Evolutionary conservation across 2,113 vertebrate species (phyloP).

Genomic region (Paratilapia polleni): DNA sequence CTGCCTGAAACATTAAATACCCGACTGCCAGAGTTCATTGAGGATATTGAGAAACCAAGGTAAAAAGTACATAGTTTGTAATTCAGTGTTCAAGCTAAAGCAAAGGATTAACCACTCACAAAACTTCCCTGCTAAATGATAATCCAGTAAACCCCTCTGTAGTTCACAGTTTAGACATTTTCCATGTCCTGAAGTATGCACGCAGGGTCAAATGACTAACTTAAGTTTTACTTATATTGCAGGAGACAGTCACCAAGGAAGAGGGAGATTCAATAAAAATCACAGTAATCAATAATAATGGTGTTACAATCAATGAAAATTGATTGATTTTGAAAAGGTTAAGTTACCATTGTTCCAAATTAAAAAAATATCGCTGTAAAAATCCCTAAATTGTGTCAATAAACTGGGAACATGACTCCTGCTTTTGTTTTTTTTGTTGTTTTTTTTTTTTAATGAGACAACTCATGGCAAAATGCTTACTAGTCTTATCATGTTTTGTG

Average conservation of each 20-base stretch:
- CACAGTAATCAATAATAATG: not conserved
- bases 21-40: conserved; percentile 83
- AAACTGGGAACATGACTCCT: not conserved
- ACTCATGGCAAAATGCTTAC: not conserved
- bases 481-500: not conserved
- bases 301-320: not conserved
- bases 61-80: conserved; percentile 27
- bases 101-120: not conserved
- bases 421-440: not conserved
- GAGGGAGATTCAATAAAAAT: conserved; percentile 17
- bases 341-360: not conserved
- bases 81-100: conserved; percentile 30
- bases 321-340: not conserved
- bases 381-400: not conserved
- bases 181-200: not conserved
- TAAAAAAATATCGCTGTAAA: not conserved
- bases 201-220: not conserved
- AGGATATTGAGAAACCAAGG: conserved; percentile 84
- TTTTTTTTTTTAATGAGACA: not conserved
- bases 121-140: conserved; percentile 7
- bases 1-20: conserved; percentile 83
- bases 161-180: not conserved
- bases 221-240: conserved; percentile 21
- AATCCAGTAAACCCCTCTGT: not conserved
- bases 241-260: conserved; percentile 24